Evolutionary conservation across 2,113 vertebrate species (phyloP), one percentile per base, ranked within the genome.

Genomic region (Tychaedon coryphoeus): DNA sequence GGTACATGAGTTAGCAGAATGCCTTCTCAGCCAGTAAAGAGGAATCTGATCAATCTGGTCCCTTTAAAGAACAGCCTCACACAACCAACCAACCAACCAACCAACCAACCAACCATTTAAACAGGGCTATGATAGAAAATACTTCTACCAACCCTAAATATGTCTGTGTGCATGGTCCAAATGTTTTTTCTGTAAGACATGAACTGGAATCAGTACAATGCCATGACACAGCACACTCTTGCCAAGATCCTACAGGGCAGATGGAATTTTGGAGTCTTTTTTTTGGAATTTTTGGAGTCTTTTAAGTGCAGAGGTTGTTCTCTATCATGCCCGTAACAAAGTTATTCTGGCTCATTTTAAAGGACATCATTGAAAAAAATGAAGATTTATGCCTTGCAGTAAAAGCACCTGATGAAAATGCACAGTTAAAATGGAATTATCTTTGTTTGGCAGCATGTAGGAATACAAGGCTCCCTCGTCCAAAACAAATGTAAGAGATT

Each of bases 151-250:
- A 28, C 15, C 5, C 57, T n/a, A 15, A 36, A 45, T 29, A 24
- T 0, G 0, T 9, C 48, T 58, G n/a, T 75, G 47, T 58, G 26
- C 38, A 17, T 2, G 7, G 17, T 8, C 23, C 48, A 31, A 9
- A 5, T 9, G 1, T 6, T 19, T 5, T 77, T 70, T 6, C 65
- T 67, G 1, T 2, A 53, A 81, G 29, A 20, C 7, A 12, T 20
- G 4, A 57, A 23, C 43, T 61, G 33, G 19, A 51, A 50, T 15
- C 34, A 57, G 5, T 3, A 40, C 3, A 36, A 11, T 58, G 60
- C 38, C 31, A 12, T 3, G 40, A 40, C 43, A 56, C 17, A 70
- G 19, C 0, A 0, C 5, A 15, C 3, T 26, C 69, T 4, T 53
- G 29, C 6, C 4, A 4, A 67, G 61, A 67, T 10, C 29, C 65